Percentiles rank a stretch among this genome's conserved stretches.
Evolutionary conservation across 1,140 invertebrate genomes (phyloP).

Genomic region (Drosophila tani): DNA sequence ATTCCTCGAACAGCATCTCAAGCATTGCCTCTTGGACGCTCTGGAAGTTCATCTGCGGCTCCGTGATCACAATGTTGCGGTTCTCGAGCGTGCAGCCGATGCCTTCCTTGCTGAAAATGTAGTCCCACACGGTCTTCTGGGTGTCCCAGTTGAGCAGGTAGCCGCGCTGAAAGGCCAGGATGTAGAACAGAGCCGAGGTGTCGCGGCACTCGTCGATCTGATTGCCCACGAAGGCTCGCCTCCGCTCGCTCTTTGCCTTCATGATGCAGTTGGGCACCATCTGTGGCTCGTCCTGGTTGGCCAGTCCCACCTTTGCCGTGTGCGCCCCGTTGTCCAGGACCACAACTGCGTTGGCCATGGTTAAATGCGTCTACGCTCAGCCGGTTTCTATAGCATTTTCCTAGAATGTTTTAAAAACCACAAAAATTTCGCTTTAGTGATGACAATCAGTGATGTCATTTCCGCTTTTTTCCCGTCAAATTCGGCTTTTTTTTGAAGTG

Average conservation of each 20-base stretch:
- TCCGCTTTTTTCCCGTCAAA: too few relatives aligned
- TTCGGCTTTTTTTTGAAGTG: too few relatives aligned
- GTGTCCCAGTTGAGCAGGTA: conserved; percentile 98
- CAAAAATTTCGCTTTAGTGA: conserved; percentile 15
- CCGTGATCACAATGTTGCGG: conserved; percentile 94
- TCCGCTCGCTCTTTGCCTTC: conserved; percentile 98
- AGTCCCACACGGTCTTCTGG: conserved; percentile 97
- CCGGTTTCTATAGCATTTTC: conserved; percentile 10
- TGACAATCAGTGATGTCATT: too few relatives aligned
- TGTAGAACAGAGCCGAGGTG: conserved; percentile 96
- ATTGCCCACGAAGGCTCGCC: conserved; percentile 96
- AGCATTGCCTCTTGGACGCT: conserved; percentile 96
- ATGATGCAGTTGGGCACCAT: conserved; percentile 97
- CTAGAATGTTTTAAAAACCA: conserved; percentile 7
- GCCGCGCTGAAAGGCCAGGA: conserved; percentile 97
- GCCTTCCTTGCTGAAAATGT: conserved; percentile 95
- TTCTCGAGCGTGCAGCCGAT: conserved; percentile 92
- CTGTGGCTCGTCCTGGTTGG: conserved; percentile 88
- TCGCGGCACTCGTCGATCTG: conserved; percentile 98
- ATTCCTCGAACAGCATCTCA: conserved; percentile 99
- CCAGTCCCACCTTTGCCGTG: conserved; percentile 93
- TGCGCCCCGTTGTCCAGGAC: conserved; percentile 95
- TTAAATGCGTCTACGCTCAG: neutral
- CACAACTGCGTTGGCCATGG: conserved; percentile 58
- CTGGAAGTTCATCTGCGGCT: conserved; percentile 97